phyloP scores from a whole-genome alignment of 2,888 invertebrate genomes.

The Tuberolachnus salignus region DNA sequence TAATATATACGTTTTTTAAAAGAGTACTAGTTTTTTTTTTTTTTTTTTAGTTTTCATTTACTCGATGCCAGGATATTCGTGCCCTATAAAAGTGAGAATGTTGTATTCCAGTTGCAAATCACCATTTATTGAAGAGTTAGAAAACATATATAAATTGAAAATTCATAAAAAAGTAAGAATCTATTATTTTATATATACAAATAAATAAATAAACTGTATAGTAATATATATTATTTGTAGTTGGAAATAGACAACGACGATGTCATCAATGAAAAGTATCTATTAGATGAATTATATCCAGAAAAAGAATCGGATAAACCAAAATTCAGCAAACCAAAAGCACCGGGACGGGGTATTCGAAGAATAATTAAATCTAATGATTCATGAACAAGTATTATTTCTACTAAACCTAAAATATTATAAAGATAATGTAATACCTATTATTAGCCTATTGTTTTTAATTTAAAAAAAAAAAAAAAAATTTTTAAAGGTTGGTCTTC shows the following conservation, averaged over 20 bases:
- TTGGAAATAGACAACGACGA: conserved; percentile 88
- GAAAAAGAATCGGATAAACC: conserved; percentile 85
- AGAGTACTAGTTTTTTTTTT: conserved; percentile 36
- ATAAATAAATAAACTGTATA: background rate
- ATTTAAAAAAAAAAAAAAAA: background rate
- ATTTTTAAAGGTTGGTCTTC: conserved; percentile 34
- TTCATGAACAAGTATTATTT: conserved; percentile 59
- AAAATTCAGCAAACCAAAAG: conserved; percentile 95
- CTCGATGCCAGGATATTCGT: conserved; percentile 96
- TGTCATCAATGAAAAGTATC: conserved; percentile 86
- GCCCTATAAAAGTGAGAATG: conserved; percentile 97
- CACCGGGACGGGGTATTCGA: conserved; percentile 89
- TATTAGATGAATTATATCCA: conserved; percentile 93
- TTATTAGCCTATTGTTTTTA: background rate
- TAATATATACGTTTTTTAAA: background rate
- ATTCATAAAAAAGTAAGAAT: conserved; percentile 82
- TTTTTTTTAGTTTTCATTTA: conserved; percentile 88
- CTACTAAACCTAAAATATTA: conserved; percentile 1
- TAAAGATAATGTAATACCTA: background rate
- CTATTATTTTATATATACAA: conserved; percentile 28
- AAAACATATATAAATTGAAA: conserved; percentile 74
- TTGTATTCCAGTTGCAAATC: conserved; percentile 97
- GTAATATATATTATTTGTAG: conserved; percentile 64
- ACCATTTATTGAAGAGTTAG: conserved; percentile 83
- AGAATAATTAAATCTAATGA: conserved; percentile 74